Percentiles rank a stretch among this genome's conserved stretches.
Evolutionary conservation across 1,140 invertebrate genomes (phyloP).

Genomic region (Lutraria rhynchaena): DNA sequence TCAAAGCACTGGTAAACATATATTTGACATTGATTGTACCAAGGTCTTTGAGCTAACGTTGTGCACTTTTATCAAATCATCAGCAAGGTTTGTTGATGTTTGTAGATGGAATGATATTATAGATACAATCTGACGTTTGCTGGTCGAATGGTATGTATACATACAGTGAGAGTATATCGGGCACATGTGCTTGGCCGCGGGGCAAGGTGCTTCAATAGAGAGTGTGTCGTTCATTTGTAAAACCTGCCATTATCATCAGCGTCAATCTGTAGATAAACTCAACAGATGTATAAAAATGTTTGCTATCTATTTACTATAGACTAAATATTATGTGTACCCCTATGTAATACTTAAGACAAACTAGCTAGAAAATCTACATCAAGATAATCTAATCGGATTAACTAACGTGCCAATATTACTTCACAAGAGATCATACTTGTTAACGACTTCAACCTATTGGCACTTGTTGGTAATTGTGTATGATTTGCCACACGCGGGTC

Average conservation of each 20-base stretch:
- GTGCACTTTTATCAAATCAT: constrained; percentile 34
- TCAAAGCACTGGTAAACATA: neutral
- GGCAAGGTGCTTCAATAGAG: constrained; percentile 30
- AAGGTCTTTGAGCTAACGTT: constrained; percentile 26
- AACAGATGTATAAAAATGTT: constrained; percentile 51
- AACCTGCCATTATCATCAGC: constrained; percentile 25
- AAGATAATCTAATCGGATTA: constrained; percentile 35
- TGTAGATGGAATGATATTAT: constrained; percentile 49
- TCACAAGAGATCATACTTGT: constrained; percentile 2
- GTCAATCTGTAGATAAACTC: constrained; percentile 48
- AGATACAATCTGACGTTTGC: constrained; percentile 53
- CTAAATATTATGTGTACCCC: constrained; percentile 41
- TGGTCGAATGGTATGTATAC: neutral
- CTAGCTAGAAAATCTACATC: constrained; percentile 13
- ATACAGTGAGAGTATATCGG: neutral
- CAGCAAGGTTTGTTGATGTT: constrained; percentile 55
- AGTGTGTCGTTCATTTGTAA: constrained; percentile 52
- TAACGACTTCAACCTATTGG: constrained; percentile 10
- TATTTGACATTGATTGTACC: constrained; percentile 12
- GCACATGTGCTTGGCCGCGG: constrained; percentile 31
- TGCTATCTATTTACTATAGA: constrained; percentile 35
- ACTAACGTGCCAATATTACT: constrained; percentile 14
- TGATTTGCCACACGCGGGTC: constrained; percentile 16
- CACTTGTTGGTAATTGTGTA: constrained; percentile 42
- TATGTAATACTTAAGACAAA: neutral